Conservation (phyloP, 2,797 vertebrate species). For the Calcarius lapponicus region DNA sequence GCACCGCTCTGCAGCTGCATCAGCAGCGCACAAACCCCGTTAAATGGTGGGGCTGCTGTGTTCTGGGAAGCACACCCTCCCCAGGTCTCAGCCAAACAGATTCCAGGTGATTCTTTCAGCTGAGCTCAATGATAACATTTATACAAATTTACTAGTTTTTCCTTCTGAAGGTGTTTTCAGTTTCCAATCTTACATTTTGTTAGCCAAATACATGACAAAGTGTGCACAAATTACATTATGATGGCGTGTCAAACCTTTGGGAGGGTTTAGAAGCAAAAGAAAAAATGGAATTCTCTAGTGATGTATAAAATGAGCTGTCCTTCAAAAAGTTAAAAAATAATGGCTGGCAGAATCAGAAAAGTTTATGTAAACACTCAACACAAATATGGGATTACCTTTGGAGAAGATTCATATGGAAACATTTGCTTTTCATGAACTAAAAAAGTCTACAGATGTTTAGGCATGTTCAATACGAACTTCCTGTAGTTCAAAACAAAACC, state of each 20-base stretch:
- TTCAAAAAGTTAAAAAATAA: conserved; percentile 66
- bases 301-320: conserved; percentile 42
- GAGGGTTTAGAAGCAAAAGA: conserved; percentile 30
- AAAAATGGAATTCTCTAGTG: conserved; percentile 30
- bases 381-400: conserved; percentile 70
- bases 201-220: conserved; percentile 35
- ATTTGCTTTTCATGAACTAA: conserved; percentile 66
- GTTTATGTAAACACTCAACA: conserved; percentile 70
- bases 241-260: conserved; percentile 34
- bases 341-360: conserved; percentile 55
- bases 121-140: background rate
- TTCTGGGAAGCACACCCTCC: conserved; percentile 11
- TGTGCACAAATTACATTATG: conserved; percentile 5
- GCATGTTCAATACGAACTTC: conserved; percentile 69
- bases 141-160: background rate
- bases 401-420: conserved; percentile 68
- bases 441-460: conserved; percentile 67
- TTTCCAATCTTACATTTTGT: background rate
- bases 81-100: background rate
- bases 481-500: conserved; percentile 67
- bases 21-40: accelerated
- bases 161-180: conserved; percentile 24
- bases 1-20: background rate
- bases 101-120: background rate
- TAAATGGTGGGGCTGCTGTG: background rate